Percentiles rank a stretch among this genome's conserved stretches.
Conservation (phyloP, 2,888 invertebrate genomes). For the Smittia sp. region DNA sequence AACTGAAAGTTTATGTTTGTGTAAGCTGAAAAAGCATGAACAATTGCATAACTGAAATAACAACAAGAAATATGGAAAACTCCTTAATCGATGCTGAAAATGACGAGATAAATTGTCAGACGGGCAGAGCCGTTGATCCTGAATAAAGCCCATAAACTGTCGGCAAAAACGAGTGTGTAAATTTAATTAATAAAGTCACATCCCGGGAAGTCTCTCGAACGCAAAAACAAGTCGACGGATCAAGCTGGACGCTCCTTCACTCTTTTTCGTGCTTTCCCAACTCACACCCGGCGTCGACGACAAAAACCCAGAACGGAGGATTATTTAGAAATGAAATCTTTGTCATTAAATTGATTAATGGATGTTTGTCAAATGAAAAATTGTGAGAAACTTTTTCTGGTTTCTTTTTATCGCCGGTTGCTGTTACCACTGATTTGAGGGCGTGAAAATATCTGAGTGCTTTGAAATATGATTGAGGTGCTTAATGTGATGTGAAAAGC, state of each 20-base stretch:
- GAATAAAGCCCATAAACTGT: background rate
- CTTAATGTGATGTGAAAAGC: conserved; percentile 4
- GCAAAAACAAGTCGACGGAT: background rate
- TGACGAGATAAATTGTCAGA: background rate
- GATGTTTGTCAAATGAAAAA: conserved; percentile 26
- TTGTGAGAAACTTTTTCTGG: background rate
- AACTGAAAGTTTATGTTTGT: background rate
- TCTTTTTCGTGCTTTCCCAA: background rate
- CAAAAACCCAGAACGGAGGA: background rate
- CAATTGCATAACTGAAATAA: background rate
- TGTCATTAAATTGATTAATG: conserved; percentile 40
- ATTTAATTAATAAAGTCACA: conserved; percentile 15
- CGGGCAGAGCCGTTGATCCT: background rate
- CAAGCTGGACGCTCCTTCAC: background rate
- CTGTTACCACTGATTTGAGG: background rate
- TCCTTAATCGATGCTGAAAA: background rate
- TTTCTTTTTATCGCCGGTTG: background rate
- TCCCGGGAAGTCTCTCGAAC: background rate
- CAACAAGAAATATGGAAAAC: background rate
- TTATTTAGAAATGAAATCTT: conserved; percentile 29
- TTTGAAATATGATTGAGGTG: background rate
- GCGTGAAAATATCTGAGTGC: background rate
- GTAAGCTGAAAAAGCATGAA: background rate
- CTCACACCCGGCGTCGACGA: background rate
- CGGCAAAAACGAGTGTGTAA: conserved; percentile 3